Conservation (phyloP, 2,888 invertebrate genomes). For the Allacma fusca region DNA sequence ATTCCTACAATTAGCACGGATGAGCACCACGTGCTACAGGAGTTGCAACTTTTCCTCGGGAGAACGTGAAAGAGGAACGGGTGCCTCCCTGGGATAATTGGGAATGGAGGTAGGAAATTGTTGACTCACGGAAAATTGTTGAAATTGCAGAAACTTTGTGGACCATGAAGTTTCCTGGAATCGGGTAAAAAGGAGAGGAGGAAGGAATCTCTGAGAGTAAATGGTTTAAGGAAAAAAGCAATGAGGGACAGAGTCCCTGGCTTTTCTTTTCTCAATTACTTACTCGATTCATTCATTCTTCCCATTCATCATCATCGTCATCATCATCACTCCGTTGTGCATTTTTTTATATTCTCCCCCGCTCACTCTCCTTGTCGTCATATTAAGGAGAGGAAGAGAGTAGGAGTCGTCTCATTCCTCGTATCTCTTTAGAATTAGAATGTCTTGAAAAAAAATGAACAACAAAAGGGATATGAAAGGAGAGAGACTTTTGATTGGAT, state of each 20-base stretch:
- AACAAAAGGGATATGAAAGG: slow-evolving; percentile 40
- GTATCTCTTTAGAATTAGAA: neutral
- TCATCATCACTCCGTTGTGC: slow-evolving; percentile 28
- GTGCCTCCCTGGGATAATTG: no score
- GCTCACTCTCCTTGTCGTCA: no score
- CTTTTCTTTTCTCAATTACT: slow-evolving; percentile 51
- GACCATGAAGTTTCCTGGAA: slow-evolving; percentile 48
- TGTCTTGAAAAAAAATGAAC: slow-evolving; percentile 36
- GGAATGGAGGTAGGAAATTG: slow-evolving; percentile 33
- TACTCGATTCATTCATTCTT: slow-evolving; percentile 54
- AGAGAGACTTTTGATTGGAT: slow-evolving; percentile 46
- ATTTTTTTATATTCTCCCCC: no score
- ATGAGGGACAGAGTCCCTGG: slow-evolving; percentile 4
- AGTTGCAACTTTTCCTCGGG: no score
- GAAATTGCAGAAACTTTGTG: slow-evolving; percentile 44
- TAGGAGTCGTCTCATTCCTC: slow-evolving; percentile 3
- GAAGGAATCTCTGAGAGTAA: no score
- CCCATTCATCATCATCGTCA: slow-evolving; percentile 43
- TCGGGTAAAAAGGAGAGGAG: slow-evolving; percentile 29
- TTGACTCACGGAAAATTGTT: slow-evolving; percentile 52
- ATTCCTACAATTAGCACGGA: no score
- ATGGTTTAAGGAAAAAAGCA: neutral
- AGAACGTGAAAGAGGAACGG: no score
- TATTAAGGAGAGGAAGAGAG: slow-evolving; percentile 39
- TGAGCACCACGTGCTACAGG: no score